Evolutionary conservation across 2,888 invertebrate genomes (phyloP).

Genomic region (Dysmachus trigonus): DNA sequence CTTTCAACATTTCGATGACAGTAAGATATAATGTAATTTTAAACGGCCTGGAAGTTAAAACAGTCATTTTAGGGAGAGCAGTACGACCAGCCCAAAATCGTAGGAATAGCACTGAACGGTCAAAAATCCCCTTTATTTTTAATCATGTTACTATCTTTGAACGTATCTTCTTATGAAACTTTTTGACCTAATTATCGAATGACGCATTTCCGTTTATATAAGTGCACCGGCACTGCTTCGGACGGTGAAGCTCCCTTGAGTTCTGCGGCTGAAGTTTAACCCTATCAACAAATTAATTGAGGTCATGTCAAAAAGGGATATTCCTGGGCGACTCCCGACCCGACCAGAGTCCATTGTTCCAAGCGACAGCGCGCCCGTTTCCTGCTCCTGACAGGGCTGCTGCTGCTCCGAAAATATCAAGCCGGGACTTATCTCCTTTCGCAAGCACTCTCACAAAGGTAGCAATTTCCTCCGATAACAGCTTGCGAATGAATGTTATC

Average conservation of each 20-base stretch:
- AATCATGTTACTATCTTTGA: too few relatives aligned
- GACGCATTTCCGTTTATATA: background rate
- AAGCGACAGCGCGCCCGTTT: background rate
- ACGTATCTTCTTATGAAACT: too few relatives aligned
- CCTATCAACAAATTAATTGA: background rate
- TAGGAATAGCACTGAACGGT: too few relatives aligned
- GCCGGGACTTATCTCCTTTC: background rate
- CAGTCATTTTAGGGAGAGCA: too few relatives aligned
- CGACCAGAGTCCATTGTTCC: background rate
- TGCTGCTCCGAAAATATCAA: background rate
- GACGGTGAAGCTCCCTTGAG: background rate
- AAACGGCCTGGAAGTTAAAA: background rate
- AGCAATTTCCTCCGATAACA: slow-evolving; percentile 25
- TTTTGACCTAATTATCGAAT: background rate
- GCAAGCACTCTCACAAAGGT: background rate
- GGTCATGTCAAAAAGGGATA: background rate
- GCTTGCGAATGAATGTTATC: slow-evolving; percentile 35
- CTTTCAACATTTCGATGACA: background rate
- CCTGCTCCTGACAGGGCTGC: background rate
- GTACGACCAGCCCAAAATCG: too few relatives aligned
- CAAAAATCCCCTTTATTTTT: too few relatives aligned
- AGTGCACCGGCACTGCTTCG: background rate
- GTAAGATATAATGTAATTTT: background rate
- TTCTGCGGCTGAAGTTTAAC: background rate
- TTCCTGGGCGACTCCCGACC: background rate